Evolutionary conservation across 2,113 vertebrate genomes (phyloP).

Genomic region (Calidris pugnax): DNA sequence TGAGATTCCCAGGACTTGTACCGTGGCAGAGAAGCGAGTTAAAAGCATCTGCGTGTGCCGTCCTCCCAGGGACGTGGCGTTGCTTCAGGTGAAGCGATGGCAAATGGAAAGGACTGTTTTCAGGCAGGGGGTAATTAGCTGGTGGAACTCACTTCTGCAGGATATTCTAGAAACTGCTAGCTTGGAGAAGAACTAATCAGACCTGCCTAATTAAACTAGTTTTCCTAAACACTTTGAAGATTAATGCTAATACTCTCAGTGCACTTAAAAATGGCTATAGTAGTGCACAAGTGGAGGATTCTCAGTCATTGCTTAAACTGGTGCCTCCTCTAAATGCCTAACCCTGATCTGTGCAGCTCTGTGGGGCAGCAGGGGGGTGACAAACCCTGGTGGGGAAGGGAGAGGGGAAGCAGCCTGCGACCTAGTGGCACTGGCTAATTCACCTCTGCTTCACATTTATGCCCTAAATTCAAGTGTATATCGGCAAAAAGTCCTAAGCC

Average conservation of each 20-base stretch:
- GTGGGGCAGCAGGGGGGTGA: neutral
- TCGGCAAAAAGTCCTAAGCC: neutral
- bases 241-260: neutral
- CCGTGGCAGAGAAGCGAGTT: neutral
- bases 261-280: neutral
- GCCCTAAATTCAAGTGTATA: neutral
- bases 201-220: neutral
- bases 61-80: neutral
- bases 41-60: neutral
- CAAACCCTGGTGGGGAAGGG: neutral
- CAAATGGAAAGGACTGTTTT: neutral
- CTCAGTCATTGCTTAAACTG: neutral
- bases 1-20: neutral
- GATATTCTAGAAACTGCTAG: neutral
- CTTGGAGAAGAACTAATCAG: neutral
- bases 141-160: neutral
- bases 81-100: neutral
- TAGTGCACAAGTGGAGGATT: neutral
- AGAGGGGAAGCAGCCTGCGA: neutral
- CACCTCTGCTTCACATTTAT: neutral
- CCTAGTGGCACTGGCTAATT: neutral
- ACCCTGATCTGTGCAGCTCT: neutral
- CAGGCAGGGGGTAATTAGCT: neutral
- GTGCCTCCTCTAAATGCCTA: neutral
- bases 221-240: neutral